These are phyloP conservation scores for Anagrus nilaparvatae DNA, from an alignment of 1,140 invertebrate species.

Conservation along the genomic window DNA sequence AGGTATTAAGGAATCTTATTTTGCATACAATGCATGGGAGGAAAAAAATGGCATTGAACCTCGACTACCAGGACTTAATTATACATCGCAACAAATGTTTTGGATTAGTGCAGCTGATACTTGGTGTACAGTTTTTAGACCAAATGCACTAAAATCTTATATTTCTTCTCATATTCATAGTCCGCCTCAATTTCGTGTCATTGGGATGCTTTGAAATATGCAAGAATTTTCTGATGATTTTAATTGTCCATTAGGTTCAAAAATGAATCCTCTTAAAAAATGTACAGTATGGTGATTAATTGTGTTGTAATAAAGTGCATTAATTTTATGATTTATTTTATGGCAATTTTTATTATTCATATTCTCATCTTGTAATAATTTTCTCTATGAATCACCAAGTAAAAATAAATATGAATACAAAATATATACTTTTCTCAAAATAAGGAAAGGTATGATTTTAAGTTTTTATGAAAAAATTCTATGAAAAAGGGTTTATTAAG, in stretches of 20 bases:
- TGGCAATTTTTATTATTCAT: too few relatives aligned
- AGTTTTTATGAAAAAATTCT: too few relatives aligned
- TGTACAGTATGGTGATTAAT: conserved; percentile 81
- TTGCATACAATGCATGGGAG: conserved; percentile 41
- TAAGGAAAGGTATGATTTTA: too few relatives aligned
- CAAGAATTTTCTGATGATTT: conserved; percentile 80
- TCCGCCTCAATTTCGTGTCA: conserved; percentile 64
- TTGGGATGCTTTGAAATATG: conserved; percentile 83
- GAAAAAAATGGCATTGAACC: conserved; percentile 26
- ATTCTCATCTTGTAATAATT: too few relatives aligned
- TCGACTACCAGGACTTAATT: conserved; percentile 38
- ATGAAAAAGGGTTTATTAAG: too few relatives aligned
- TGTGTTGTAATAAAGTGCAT: too few relatives aligned
- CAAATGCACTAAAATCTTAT: conserved; percentile 38
- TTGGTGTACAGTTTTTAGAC: conserved; percentile 46
- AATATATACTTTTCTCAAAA: too few relatives aligned
- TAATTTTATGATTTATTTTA: too few relatives aligned
- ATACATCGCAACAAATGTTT: conserved; percentile 49
- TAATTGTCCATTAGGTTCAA: conserved; percentile 66
- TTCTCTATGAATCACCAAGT: too few relatives aligned
- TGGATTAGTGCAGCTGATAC: conserved; percentile 48
- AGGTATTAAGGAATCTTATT: conserved; percentile 48
- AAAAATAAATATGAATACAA: too few relatives aligned
- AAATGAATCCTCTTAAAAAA: conserved; percentile 82
- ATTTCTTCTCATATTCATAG: conserved; percentile 29